A percentile compares a stretch with the other conserved stretches of the same genome.
Conservation (phyloP, 1,140 invertebrate species). For the Homarus americanus region DNA sequence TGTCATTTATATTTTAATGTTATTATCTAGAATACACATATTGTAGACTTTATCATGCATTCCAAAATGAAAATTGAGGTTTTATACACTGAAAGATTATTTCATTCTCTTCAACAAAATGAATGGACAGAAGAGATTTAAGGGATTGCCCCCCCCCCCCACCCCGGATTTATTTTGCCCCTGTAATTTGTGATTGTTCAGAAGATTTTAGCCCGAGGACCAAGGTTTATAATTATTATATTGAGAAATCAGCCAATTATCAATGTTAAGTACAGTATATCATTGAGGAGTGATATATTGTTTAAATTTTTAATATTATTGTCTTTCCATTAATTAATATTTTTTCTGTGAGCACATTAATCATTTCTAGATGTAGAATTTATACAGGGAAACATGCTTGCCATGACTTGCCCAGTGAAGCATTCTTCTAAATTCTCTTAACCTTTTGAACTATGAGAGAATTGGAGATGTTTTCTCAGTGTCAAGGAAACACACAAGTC, state of each 20-base stretch:
- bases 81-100: neutral
- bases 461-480: neutral
- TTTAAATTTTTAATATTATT: too few relatives aligned
- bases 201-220: neutral
- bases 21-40: too few relatives aligned
- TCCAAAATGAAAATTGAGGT: neutral
- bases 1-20: too few relatives aligned
- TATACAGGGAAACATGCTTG: neutral
- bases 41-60: neutral
- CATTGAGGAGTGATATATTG: too few relatives aligned
- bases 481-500: neutral
- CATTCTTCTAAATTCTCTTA: neutral
- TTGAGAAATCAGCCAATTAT: too few relatives aligned
- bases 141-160: too few relatives aligned
- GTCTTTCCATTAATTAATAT: too few relatives aligned
- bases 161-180: neutral
- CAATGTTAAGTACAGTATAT: too few relatives aligned
- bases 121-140: too few relatives aligned
- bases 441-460: neutral
- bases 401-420: neutral
- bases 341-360: neutral
- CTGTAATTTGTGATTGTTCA: neutral
- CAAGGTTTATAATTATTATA: neutral
- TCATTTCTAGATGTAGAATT: neutral
- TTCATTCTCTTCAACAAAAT: neutral